Percentiles rank a stretch among this genome's conserved stretches.
These are phyloP conservation scores for Crotalus helleri DNA, from an alignment of 2,113 vertebrate species.

Conservation along the genomic window DNA sequence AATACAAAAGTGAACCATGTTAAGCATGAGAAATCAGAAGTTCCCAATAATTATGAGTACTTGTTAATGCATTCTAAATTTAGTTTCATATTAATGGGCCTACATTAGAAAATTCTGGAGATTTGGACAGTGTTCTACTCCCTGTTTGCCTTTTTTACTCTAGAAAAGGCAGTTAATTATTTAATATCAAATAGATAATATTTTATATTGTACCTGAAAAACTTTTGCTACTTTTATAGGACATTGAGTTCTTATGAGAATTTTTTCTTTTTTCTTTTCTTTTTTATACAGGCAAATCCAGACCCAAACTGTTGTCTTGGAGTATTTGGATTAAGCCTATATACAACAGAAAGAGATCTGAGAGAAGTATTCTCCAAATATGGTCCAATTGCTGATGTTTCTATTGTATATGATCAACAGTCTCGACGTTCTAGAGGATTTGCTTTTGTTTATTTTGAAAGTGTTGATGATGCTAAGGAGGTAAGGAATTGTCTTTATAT, in stretches of 20 bases:
- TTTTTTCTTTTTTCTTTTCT: conserved; percentile 3
- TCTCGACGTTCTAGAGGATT: conserved; percentile 93
- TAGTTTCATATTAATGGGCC: neutral
- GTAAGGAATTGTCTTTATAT: conserved; percentile 62
- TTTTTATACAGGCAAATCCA: conserved; percentile 83
- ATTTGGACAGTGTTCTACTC: neutral
- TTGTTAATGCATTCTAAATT: neutral
- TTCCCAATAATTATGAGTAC: neutral
- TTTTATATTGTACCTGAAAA: neutral
- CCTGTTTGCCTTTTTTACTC: neutral
- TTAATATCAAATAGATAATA: neutral
- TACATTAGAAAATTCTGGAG: neutral
- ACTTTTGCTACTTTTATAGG: neutral
- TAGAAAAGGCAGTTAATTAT: neutral
- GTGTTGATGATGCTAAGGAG: conserved; percentile 88
- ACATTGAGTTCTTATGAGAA: neutral
- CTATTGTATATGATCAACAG: conserved; percentile 94
- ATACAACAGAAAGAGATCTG: conserved; percentile 92
- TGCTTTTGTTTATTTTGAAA: conserved; percentile 95
- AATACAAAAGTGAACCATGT: neutral
- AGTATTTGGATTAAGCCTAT: conserved; percentile 93
- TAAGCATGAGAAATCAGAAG: neutral
- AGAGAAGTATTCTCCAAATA: conserved; percentile 96
- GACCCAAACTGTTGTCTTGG: conserved; percentile 93
- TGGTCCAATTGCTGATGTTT: conserved; percentile 87